Evolutionary conservation across 2,113 vertebrate species (phyloP), one percentile per base, ranked within the genome.

Genomic region (Actenoides hombroni): DNA sequence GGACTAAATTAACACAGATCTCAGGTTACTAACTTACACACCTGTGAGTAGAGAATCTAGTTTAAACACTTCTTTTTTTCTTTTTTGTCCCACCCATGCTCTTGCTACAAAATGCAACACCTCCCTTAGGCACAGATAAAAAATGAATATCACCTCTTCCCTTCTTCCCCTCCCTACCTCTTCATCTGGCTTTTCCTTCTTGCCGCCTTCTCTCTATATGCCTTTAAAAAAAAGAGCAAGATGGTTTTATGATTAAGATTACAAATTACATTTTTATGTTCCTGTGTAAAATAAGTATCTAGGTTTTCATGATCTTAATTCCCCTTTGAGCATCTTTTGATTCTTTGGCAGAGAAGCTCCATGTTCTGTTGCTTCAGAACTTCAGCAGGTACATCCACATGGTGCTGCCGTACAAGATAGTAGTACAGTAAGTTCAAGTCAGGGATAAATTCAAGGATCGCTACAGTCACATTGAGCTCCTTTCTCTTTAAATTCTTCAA

Each of bases 101-200:
- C 24, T 57, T 90, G 44, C 56, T 86, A 91, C 13, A 63, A 69
- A 94, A 87, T 8, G 13, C 31, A 92, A 31, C 15, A n/a, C 11
- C 21, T 88, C 65, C 64, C 49, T 68, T n/a, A 29, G n/a, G 86
- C 75, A 86, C 13, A 53, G 59, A 53, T 24, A 29, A 86, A 80
- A 83, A 42, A 0, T 28, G 20, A 65, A 10, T 35, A 87, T 14
- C 33, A 74, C 37, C 44, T 29, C 29, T 76, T 85, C 70, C 83
- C 89, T 94, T 93, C 76, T 75, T 81, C 64, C 56, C 65, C 75
- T 96, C 94, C 97, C 97, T 97, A 97, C 97, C 97, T 97, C 95
- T 97, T 95, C 61, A 46, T 91, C 81, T 96, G 83, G 81, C 69
- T 91, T 95, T 95, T 85, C 90, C 70, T 74, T 95, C 88, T 86